phyloP scores from a whole-genome alignment of 1,140 invertebrate species.

The Lasioglossum baleicum region DNA sequence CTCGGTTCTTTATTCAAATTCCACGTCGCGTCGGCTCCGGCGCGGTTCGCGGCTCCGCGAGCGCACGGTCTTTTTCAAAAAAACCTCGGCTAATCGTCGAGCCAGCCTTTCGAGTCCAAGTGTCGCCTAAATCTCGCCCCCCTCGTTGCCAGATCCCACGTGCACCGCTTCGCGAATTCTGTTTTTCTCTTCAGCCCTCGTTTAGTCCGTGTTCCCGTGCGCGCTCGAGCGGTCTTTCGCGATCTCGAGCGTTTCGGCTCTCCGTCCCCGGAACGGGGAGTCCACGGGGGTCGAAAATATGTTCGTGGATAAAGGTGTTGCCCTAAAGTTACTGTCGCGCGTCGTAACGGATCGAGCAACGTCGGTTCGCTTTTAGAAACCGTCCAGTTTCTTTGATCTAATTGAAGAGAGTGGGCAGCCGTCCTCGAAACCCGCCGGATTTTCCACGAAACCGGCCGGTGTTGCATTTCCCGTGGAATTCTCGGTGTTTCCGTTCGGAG shows the following conservation, averaged over 20 bases:
- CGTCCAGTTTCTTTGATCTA: not conserved
- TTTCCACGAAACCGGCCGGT: not conserved
- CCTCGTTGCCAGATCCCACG: not conserved
- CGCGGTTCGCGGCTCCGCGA: constrained; percentile 19
- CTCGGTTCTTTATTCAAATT: constrained; percentile 67
- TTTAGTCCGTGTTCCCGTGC: no score
- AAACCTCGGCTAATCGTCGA: constrained; percentile 15
- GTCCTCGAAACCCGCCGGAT: no score
- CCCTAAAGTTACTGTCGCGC: no score
- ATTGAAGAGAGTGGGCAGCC: not conserved
- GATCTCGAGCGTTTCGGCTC: no score
- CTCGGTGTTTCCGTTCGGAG: not conserved
- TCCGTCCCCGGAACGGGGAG: no score
- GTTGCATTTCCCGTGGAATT: not conserved
- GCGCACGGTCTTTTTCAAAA: not conserved
- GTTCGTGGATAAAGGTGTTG: no score
- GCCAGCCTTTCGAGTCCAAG: not conserved
- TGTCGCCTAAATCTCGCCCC: not conserved
- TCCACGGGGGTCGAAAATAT: no score
- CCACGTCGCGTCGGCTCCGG: constrained; percentile 34
- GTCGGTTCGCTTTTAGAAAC: no score
- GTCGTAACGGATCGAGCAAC: no score
- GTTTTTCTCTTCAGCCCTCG: no score
- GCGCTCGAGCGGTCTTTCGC: no score
- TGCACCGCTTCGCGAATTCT: not conserved